These are phyloP conservation scores for Tachina grossa DNA, from an alignment of 2,888 invertebrate species.

Conservation along the genomic window DNA sequence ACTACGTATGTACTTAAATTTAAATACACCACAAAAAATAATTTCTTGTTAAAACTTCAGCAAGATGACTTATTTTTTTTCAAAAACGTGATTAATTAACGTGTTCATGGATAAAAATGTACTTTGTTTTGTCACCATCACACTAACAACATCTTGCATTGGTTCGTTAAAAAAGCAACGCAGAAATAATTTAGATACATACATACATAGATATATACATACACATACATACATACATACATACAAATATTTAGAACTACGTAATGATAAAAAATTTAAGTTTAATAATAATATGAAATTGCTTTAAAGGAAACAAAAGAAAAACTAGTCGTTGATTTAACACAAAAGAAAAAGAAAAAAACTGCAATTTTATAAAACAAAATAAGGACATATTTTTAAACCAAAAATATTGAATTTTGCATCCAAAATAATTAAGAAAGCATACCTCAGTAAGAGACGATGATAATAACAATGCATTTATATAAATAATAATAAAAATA, in stretches of 20 bases:
- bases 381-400: slow-evolving; percentile 37
- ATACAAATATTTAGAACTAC: slow-evolving; percentile 1
- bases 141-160: slow-evolving; percentile 1
- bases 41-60: slow-evolving; percentile 37
- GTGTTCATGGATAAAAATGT: slow-evolving; percentile 38
- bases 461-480: slow-evolving; percentile 71
- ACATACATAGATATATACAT: slow-evolving; percentile 24
- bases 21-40: slow-evolving; percentile 25
- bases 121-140: slow-evolving; percentile 29
- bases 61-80: slow-evolving; percentile 44
- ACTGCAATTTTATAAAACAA: slow-evolving; percentile 54
- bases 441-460: slow-evolving; percentile 72
- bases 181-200: neutral
- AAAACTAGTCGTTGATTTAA: slow-evolving; percentile 68
- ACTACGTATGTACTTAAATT: neutral
- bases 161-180: slow-evolving; percentile 10
- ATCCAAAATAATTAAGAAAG: slow-evolving; percentile 53
- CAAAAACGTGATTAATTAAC: slow-evolving; percentile 15
- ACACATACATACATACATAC: slow-evolving; percentile 2
- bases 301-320: slow-evolving; percentile 61
- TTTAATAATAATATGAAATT: slow-evolving; percentile 39
- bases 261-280: neutral
- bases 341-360: slow-evolving; percentile 45
- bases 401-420: slow-evolving; percentile 53
- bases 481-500: slow-evolving; percentile 52